Percentiles rank a stretch among this genome's conserved stretches.
phyloP scores from a whole-genome alignment of 1,140 invertebrate species.

The Aphaenogaster ashmeadi region DNA sequence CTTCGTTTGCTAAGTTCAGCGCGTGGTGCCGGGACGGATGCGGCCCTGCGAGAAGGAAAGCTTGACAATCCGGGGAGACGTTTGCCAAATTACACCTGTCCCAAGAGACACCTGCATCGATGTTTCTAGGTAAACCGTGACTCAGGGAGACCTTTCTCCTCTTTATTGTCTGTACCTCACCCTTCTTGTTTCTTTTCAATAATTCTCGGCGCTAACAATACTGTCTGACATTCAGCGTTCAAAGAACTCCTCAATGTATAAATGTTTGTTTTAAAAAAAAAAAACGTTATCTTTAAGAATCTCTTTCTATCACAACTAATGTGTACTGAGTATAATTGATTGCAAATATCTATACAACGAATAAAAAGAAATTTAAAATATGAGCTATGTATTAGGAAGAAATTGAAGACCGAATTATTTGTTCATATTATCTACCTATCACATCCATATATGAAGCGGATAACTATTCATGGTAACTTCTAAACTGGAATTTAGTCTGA shows the following conservation, averaged over 20 bases:
- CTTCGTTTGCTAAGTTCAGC: constrained; percentile 43
- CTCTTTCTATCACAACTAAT: background rate
- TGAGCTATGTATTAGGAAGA: background rate
- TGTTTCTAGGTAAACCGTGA: constrained; percentile 77
- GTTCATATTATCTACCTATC: background rate
- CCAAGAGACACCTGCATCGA: constrained; percentile 78
- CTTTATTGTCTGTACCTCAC: constrained; percentile 53
- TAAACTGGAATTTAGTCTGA: background rate
- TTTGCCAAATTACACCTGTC: constrained; percentile 82
- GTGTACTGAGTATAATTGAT: background rate
- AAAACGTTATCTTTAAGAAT: background rate
- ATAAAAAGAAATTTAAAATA: background rate
- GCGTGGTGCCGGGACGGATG: constrained; percentile 27
- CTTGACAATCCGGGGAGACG: constrained; percentile 53
- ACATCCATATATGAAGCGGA: background rate
- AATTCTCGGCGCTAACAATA: constrained; percentile 1
- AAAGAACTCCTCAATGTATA: background rate
- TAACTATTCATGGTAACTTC: background rate
- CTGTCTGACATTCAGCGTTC: background rate
- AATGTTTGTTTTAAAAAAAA: background rate
- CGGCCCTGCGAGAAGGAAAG: constrained; percentile 52
- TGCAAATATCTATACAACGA: background rate
- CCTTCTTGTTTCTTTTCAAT: constrained; percentile 31
- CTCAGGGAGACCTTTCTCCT: constrained; percentile 63
- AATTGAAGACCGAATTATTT: background rate